Evolutionary conservation across 2,797 vertebrate species (phyloP).

Genomic region (Characodon lateralis): DNA sequence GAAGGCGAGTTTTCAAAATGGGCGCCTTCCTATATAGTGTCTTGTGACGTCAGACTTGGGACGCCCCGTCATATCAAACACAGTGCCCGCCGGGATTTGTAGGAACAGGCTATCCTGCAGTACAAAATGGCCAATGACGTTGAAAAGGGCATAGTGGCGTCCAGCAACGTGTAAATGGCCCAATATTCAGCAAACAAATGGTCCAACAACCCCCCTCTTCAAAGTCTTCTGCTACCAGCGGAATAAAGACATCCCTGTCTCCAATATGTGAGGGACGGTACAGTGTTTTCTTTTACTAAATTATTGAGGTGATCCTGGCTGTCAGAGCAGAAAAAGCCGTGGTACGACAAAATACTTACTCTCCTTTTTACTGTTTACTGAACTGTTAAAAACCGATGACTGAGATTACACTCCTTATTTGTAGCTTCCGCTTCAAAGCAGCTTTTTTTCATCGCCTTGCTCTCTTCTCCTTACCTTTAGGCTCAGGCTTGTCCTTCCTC

Average conservation of each 20-base stretch:
- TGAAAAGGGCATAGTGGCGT: too few relatives aligned
- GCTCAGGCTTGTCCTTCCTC: conserved; percentile 25
- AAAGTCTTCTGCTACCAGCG: conserved; percentile 1
- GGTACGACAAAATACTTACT: conserved; percentile 38
- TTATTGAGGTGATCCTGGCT: conserved; percentile 17
- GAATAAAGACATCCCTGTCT: conserved; percentile 46
- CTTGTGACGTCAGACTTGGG: too few relatives aligned
- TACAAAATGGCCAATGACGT: too few relatives aligned
- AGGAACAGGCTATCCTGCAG: too few relatives aligned
- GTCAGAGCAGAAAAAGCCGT: conserved; percentile 23
- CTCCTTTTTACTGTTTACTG: conserved; percentile 31
- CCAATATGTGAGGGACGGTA: conserved; percentile 1
- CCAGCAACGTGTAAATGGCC: too few relatives aligned
- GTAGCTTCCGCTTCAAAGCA: conserved; percentile 41
- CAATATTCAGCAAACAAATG: too few relatives aligned
- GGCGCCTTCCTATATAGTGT: too few relatives aligned
- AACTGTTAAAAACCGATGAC: conserved; percentile 43
- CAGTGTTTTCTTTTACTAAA: conserved; percentile 10
- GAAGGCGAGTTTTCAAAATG: too few relatives aligned
- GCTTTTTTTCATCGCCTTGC: conserved; percentile 32
- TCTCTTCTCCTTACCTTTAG: conserved; percentile 20
- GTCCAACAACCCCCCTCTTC: background rate
- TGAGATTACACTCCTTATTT: conserved; percentile 40
- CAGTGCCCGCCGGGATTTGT: too few relatives aligned
- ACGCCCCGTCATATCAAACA: too few relatives aligned